Conservation (phyloP, 2,888 invertebrate species). For the Xylota sylvarum region DNA sequence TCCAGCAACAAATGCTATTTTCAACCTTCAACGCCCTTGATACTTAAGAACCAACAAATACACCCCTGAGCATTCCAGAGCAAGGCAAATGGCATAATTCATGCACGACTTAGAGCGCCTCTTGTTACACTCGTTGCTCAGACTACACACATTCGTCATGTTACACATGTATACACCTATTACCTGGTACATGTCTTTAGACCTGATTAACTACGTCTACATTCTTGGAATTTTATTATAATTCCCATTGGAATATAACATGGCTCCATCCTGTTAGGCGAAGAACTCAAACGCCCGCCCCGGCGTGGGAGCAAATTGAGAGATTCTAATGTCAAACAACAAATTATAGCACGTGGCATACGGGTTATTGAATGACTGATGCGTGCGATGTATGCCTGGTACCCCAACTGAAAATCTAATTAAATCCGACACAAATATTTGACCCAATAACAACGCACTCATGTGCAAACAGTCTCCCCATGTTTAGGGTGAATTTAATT, state of each 20-base stretch:
- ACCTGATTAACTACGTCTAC: conserved; percentile 8
- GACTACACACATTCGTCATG: conserved; percentile 2
- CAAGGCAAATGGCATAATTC: background rate
- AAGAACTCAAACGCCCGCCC: background rate
- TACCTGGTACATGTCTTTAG: background rate
- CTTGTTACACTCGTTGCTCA: conserved; percentile 4
- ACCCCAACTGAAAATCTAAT: conserved; percentile 42
- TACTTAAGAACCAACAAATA: background rate
- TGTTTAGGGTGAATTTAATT: conserved; percentile 51
- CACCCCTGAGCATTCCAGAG: background rate
- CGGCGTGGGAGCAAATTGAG: conserved; percentile 19
- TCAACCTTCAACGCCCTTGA: background rate
- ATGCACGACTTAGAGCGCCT: background rate
- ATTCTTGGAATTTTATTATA: conserved; percentile 16
- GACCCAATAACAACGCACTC: conserved; percentile 45
- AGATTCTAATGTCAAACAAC: conserved; percentile 32
- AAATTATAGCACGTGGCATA: conserved; percentile 39
- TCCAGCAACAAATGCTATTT: no score
- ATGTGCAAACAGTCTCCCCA: conserved; percentile 6
- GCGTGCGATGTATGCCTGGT: conserved; percentile 7
- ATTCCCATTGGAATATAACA: conserved; percentile 4
- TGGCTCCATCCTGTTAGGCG: background rate
- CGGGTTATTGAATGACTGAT: conserved; percentile 30
- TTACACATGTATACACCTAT: background rate
- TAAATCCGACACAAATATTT: conserved; percentile 55